Percentiles rank a stretch among this genome's conserved stretches.
phyloP scores from a whole-genome alignment of 1,140 invertebrate species.

The Sitophilus oryzae region DNA sequence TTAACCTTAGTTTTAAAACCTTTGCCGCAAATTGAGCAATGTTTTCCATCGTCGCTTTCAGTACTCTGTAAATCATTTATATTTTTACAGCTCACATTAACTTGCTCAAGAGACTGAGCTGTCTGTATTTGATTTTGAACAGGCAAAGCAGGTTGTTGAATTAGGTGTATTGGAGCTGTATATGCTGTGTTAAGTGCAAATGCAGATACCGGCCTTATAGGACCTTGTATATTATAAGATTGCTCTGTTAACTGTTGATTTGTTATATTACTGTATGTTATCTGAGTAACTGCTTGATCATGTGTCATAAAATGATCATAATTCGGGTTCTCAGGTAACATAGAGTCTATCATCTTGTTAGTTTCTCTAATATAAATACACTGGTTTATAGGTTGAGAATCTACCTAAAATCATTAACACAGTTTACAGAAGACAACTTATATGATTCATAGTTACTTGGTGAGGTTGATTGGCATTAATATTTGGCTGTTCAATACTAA shows the following conservation, averaged over 20 bases:
- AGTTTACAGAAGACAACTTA: slow-evolving; percentile 29
- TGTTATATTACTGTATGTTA: slow-evolving; percentile 5
- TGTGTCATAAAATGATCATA: slow-evolving; percentile 16
- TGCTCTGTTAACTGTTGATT: not conserved
- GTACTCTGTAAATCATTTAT: not conserved
- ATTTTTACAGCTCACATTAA: no score
- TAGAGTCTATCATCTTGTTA: slow-evolving; percentile 7
- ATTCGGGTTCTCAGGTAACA: not conserved
- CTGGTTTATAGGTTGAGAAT: slow-evolving; percentile 3
- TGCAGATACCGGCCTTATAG: no score
- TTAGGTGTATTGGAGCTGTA: slow-evolving; percentile 6
- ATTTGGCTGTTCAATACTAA: slow-evolving; percentile 21
- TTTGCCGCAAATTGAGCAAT: slow-evolving; percentile 54
- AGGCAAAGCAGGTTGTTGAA: no score
- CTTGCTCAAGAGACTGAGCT: no score
- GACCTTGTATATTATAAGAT: slow-evolving; percentile 3
- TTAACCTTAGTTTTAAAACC: slow-evolving; percentile 52
- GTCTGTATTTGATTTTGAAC: no score
- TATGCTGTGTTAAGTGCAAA: slow-evolving; percentile 5
- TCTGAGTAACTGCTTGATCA: not conserved
- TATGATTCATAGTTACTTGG: slow-evolving; percentile 27
- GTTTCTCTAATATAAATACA: slow-evolving; percentile 12
- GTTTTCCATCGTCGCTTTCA: slow-evolving; percentile 27
- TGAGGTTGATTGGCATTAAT: slow-evolving; percentile 1
- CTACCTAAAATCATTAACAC: slow-evolving; percentile 12